phyloP scores from a whole-genome alignment of 1,140 invertebrate species.

The Venturia canescens region DNA sequence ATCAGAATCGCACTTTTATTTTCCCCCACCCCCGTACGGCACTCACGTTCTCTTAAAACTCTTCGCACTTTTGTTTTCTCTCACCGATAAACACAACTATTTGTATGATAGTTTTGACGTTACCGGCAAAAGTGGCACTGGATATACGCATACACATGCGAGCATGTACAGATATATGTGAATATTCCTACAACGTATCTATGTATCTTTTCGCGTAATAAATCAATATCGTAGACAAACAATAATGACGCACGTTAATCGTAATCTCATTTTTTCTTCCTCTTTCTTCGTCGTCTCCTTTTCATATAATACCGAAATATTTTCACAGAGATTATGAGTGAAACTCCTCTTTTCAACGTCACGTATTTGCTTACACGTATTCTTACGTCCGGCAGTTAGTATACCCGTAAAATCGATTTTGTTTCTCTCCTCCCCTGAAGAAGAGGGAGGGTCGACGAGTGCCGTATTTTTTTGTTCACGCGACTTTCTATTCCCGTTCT shows the following conservation, averaged over 20 bases:
- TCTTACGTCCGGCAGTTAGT: slow-evolving; percentile 19
- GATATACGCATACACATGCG: not conserved
- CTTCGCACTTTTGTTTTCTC: slow-evolving; percentile 19
- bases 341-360: not conserved
- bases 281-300: not conserved
- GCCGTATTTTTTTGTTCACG: not conserved
- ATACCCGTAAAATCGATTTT: slow-evolving; percentile 36
- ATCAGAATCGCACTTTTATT: slow-evolving; percentile 7
- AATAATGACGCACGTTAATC: not conserved
- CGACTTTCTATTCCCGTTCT: not conserved
- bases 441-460: not conserved
- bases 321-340: not conserved
- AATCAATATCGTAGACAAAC: not conserved
- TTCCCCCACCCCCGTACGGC: not conserved
- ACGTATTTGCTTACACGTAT: not conserved
- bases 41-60: not conserved
- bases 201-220: not conserved
- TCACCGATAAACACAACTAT: slow-evolving; percentile 6
- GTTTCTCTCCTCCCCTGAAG: not conserved
- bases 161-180: not conserved
- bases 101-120: not conserved
- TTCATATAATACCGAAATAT: slow-evolving; percentile 6
- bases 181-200: not conserved
- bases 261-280: not conserved
- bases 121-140: slow-evolving; percentile 19